These are phyloP conservation scores for Drosophila pandora DNA, from an alignment of 1,140 invertebrate species.

Conservation along the genomic window DNA sequence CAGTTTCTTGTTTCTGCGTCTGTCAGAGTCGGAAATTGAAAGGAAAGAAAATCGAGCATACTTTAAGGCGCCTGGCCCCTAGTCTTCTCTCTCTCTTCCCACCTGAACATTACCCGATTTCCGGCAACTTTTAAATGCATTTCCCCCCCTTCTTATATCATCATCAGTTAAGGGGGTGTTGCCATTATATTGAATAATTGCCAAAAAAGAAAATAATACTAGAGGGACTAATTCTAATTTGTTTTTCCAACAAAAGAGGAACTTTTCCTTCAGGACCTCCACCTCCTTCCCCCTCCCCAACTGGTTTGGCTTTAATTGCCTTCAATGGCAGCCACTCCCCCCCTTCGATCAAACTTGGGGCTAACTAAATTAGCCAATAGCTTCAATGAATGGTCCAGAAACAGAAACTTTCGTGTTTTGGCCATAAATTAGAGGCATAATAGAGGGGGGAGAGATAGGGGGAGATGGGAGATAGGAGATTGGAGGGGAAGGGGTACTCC, in stretches of 20 bases:
- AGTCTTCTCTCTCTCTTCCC: too few species aligned
- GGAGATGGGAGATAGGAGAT: too few species aligned
- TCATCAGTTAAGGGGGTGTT: conserved; percentile 20
- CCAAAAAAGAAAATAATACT: conserved; percentile 72
- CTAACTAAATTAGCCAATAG: conserved; percentile 45
- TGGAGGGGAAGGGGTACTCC: not conserved
- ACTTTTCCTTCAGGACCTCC: not conserved
- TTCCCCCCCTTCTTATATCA: conserved; percentile 5
- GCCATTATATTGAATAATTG: conserved; percentile 74
- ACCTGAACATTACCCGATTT: conserved; percentile 51
- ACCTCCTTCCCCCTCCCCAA: not conserved
- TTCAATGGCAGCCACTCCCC: too few species aligned
- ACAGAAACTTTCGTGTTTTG: not conserved
- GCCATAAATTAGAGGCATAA: conserved; percentile 18
- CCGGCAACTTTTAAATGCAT: conserved; percentile 55
- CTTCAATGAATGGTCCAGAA: not conserved
- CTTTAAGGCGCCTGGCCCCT: conserved; percentile 39
- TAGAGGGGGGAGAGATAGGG: too few species aligned
- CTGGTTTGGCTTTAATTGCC: conserved; percentile 29
- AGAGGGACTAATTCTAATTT: conserved; percentile 61
- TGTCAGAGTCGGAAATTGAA: conserved; percentile 70
- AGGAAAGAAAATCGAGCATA: conserved; percentile 63
- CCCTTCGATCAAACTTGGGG: conserved; percentile 30
- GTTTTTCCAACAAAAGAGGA: conserved; percentile 33
- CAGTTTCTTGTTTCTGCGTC: conserved; percentile 13